Evolutionary conservation across 2,888 invertebrate genomes (phyloP).

Genomic region (Agriopis marginaria): DNA sequence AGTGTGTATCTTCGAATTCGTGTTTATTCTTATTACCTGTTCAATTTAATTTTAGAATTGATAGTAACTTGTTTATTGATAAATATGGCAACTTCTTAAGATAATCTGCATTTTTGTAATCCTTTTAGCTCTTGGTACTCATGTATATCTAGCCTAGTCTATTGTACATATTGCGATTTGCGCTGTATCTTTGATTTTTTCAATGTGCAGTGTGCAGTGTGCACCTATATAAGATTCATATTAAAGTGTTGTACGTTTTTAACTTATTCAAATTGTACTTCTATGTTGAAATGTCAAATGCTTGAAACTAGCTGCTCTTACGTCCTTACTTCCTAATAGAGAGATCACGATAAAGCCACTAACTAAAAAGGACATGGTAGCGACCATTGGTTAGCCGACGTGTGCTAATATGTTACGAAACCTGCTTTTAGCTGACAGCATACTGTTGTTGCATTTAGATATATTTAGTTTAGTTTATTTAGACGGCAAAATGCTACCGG

Average conservation of each 20-base stretch:
- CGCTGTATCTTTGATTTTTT: background rate
- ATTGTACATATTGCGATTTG: background rate
- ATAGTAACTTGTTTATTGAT: slow-evolving; percentile 16
- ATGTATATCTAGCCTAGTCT: background rate
- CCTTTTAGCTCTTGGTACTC: background rate
- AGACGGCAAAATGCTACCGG: background rate
- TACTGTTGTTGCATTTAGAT: slow-evolving; percentile 35
- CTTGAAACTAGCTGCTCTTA: slow-evolving; percentile 44
- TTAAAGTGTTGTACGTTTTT: slow-evolving; percentile 41
- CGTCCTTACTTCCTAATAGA: slow-evolving; percentile 72
- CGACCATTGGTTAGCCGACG: slow-evolving; percentile 60
- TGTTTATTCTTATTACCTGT: slow-evolving; percentile 31
- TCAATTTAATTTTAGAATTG: slow-evolving; percentile 34
- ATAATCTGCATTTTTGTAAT: background rate
- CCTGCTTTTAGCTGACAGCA: slow-evolving; percentile 45
- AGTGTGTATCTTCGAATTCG: slow-evolving; percentile 7
- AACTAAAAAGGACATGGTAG: slow-evolving; percentile 66
- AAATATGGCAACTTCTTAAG: slow-evolving; percentile 2
- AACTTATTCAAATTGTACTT: slow-evolving; percentile 35
- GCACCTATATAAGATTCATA: background rate
- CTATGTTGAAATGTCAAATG: slow-evolving; percentile 47
- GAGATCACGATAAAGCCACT: slow-evolving; percentile 72
- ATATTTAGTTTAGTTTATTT: slow-evolving; percentile 26
- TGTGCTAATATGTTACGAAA: slow-evolving; percentile 67
- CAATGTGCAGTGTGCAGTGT: background rate